Evolutionary conservation across 2,888 invertebrate genomes (phyloP).

Genomic region (Bombylius major): DNA sequence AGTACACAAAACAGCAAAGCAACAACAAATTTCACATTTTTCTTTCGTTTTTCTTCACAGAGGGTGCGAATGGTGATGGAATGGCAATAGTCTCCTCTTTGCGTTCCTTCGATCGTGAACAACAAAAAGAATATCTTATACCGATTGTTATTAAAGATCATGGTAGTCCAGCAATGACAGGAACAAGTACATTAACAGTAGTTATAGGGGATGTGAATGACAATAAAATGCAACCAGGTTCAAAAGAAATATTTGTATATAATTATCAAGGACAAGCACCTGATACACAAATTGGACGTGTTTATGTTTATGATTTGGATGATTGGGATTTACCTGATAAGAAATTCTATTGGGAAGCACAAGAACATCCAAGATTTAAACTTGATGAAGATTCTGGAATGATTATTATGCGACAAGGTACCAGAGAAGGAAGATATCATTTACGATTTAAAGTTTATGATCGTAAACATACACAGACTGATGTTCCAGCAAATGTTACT

Average conservation of each 20-base stretch:
- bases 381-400: slow-evolving; percentile 86
- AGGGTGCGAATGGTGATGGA: slow-evolving; percentile 94
- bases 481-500: slow-evolving; percentile 92
- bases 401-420: slow-evolving; percentile 90
- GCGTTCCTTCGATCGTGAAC: slow-evolving; percentile 86
- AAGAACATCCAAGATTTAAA: slow-evolving; percentile 76
- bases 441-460: slow-evolving; percentile 81
- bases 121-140: slow-evolving; percentile 90
- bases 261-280: slow-evolving; percentile 88
- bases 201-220: slow-evolving; percentile 97
- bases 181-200: slow-evolving; percentile 89
- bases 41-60: slow-evolving; percentile 34
- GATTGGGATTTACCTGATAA: slow-evolving; percentile 99
- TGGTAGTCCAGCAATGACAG: slow-evolving; percentile 92
- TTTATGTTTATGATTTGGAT: slow-evolving; percentile 94
- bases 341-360: slow-evolving; percentile 87
- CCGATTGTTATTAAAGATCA: slow-evolving; percentile 97
- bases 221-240: slow-evolving; percentile 96
- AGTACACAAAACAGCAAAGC: slow-evolving; percentile 15
- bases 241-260: slow-evolving; percentile 93
- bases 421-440: slow-evolving; percentile 75
- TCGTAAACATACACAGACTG: slow-evolving; percentile 85
- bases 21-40: slow-evolving; percentile 18
- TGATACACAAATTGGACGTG: slow-evolving; percentile 84
- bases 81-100: slow-evolving; percentile 95